phyloP scores from a whole-genome alignment of 2,113 vertebrate species.

The Rhynchomys soricoides region DNA sequence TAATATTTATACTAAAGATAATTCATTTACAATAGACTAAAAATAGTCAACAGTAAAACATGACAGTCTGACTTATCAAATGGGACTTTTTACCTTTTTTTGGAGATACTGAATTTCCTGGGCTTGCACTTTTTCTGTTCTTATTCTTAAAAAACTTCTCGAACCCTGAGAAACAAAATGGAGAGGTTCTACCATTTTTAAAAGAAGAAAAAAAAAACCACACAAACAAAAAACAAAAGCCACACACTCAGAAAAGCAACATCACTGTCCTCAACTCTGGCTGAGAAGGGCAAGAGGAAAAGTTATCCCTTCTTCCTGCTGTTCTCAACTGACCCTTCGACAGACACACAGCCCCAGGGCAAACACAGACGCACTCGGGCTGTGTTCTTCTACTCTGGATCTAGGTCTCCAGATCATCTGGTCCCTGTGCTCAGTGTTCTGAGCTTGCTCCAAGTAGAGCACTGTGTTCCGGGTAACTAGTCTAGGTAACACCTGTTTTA shows the following conservation, averaged over 20 bases:
- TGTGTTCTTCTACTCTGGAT: neutral
- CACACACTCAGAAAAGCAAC: neutral
- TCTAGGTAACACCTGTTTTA: neutral
- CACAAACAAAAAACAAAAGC: neutral
- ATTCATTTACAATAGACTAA: neutral
- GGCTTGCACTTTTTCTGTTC: constrained; percentile 63
- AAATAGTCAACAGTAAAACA: neutral
- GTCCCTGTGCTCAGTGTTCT: neutral
- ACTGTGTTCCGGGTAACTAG: neutral
- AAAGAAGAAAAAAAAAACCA: neutral
- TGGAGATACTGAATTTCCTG: constrained; percentile 70
- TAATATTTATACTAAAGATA: no score
- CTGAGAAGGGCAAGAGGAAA: neutral
- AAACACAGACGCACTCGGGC: no score
- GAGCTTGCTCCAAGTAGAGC: neutral
- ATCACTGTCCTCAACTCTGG: no score
- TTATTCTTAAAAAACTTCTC: constrained; percentile 86
- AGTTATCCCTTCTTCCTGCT: neutral
- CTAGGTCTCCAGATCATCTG: neutral
- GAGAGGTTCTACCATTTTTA: neutral
- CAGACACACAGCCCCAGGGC: neutral
- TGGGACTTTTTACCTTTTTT: constrained; percentile 55
- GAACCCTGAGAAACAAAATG: constrained; percentile 80
- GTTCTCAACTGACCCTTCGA: neutral
- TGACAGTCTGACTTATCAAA: neutral